Evolutionary conservation across 2,888 invertebrate species (phyloP), one percentile per base, ranked within the genome.

Genomic region (Tetranychus truncatus): DNA sequence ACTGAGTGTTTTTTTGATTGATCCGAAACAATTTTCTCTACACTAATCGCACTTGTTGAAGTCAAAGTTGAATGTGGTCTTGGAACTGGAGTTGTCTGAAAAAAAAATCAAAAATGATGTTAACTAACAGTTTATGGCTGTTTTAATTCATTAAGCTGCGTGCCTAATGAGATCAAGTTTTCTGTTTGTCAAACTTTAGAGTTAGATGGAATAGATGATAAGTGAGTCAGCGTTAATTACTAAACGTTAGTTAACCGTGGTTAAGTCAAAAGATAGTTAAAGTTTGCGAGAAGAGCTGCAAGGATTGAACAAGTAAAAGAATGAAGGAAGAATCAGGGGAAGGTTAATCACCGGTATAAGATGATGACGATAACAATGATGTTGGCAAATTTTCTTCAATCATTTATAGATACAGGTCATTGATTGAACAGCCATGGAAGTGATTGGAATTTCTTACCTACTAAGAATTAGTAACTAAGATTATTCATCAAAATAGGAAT

Each of bases 1-100:
- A 46, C 55, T n/a, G 74, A 45, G 6, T 44, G 18, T 24, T 71
- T 71, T 20, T 15, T 65, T 66, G 44, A n/a, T 34, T 74, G 72
- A 9, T 67, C 67, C 18, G 20, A 46, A 9, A 46, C 3, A 34
- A 76, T 24, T 74, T 76, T 76, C 15, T 76, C 76, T 18, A 71
- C 74, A 34, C 55, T 74, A 11, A 74, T 76, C 45, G 71, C 74
- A 65, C n/a, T 76, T n/a, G 34, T 34, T 34, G 46, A 21, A 18
- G 74, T 66, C 9, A 66, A 55, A 72, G 34, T 76, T 45, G 76
- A 74, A 65, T 76, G 74, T n/a, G 76, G 76, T 34, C 76, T 71
- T 6, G 76, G 76, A 65, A 76, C 45, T 55, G 76, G 72, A 71
- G 67, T 76, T 44, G 72, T 74, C 74, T 75, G 5, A 11, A 44